Base-by-base conservation (phyloP, 2,797 vertebrate species). In the Rousettus madagascariensis region DNA sequence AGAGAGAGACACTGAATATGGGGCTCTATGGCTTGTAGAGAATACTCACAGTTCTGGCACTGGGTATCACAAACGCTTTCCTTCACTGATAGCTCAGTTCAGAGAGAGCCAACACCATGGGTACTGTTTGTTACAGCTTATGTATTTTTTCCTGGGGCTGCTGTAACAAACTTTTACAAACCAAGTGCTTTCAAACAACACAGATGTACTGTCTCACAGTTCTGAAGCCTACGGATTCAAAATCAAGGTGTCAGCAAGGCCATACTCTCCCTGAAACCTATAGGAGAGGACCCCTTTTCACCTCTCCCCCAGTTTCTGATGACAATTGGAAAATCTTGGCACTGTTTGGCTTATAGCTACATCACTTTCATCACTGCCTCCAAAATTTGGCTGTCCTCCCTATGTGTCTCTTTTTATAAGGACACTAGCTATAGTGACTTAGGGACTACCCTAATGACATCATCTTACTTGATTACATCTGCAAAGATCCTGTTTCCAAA, bases 41-140 rank as follows among this genome's bases (percentile, higher is more conserved):
- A 79, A 30, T 1, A 8, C 4, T 19, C 46, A 26, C 17, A 36
- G 20, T 28, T 66, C 12, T 3, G 20, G 19, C 11, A 1, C 53
- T 51, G 6, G 3, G 7, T 8, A 0, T 17, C 19, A 46, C 30
- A 16, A 43, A 20, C 6, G 2, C 20, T 87, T 4, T 0, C n/a
- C 46, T 22, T 57, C 17, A 0, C 65, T 30, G 2, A 24, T 1
- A 0, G 19, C 38, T 38, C 8, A 0, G 19, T 75, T 41, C 46
- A 38, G 49, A 63, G n/a, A 28, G 20, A 30, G 36, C 10, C 36
- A 55, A 4, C n/a, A 6, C n/a, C 15, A 8, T 19, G 24, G 19
- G 2, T 8, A 16, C 38, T 38, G 1, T 51, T 11, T 38, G 1
- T 51, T 11, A 7, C 1, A 43, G 16, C 57, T 5, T 8, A 1